phyloP scores from a whole-genome alignment of 1,140 invertebrate genomes.

The Trichonephila clavipes region DNA sequence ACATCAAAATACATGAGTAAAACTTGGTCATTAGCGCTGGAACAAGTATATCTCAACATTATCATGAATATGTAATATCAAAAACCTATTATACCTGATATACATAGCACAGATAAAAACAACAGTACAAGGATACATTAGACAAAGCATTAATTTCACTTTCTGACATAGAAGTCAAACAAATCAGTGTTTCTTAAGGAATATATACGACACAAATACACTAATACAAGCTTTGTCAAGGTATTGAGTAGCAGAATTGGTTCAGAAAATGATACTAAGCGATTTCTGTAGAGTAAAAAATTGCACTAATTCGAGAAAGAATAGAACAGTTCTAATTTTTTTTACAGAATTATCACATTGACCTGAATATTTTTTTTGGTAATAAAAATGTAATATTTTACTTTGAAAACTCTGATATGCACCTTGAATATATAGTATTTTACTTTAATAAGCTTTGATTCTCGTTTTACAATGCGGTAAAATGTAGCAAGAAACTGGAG shows the following conservation, averaged over 20 bases:
- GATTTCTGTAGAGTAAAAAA: constrained; percentile 3
- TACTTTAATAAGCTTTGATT: background rate
- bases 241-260: background rate
- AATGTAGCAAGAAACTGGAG: background rate
- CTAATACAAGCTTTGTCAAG: constrained; percentile 6
- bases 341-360: background rate
- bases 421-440: constrained; percentile 8
- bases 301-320: background rate
- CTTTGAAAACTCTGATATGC: constrained; percentile 34
- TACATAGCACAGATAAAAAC: constrained; percentile 62
- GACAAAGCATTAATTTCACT: constrained; percentile 24
- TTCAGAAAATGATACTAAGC: constrained; percentile 17
- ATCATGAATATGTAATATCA: constrained; percentile 67
- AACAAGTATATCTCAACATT: constrained; percentile 65
- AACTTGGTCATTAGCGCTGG: constrained; percentile 72
- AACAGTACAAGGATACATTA: background rate
- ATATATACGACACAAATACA: constrained; percentile 21
- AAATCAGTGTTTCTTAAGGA: background rate
- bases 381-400: constrained; percentile 28
- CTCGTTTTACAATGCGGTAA: background rate
- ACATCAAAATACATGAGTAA: constrained; percentile 75
- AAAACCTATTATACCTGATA: constrained; percentile 67
- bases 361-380: background rate
- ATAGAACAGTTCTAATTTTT: background rate
- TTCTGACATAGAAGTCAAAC: background rate